Conservation (phyloP, 2,888 invertebrate species). For the Zeuzera pyrina region DNA sequence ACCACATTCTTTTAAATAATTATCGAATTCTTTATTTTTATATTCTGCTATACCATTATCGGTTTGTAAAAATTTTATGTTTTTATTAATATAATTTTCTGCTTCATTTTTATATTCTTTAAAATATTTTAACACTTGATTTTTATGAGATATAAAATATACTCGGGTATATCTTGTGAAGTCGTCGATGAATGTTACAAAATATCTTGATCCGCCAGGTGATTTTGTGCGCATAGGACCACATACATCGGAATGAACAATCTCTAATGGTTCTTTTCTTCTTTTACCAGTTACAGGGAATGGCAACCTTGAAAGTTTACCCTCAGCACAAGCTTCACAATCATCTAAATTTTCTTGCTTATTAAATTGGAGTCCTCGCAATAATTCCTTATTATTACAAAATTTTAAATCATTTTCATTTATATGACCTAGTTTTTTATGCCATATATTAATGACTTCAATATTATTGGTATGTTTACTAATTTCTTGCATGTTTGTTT, state of each 20-base stretch:
- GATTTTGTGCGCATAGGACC: slow-evolving; percentile 13
- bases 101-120: too few species aligned
- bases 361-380: background rate
- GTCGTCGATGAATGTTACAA: slow-evolving; percentile 13
- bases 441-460: too few species aligned
- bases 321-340: background rate
- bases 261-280: too few species aligned
- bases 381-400: background rate
- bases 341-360: background rate
- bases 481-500: background rate
- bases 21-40: slow-evolving; percentile 3
- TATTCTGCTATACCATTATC: slow-evolving; percentile 1
- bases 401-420: slow-evolving; percentile 1
- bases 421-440: background rate
- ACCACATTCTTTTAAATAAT: slow-evolving; percentile 2
- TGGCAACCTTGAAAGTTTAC: background rate
- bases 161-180: slow-evolving; percentile 10
- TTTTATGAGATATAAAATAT: slow-evolving; percentile 9
- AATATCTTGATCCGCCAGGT: slow-evolving; percentile 9
- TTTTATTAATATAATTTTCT: too few species aligned
- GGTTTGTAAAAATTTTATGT: too few species aligned
- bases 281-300: background rate
- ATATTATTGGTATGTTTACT: too few species aligned
- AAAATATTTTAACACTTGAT: slow-evolving; percentile 5
- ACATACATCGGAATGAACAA: slow-evolving; percentile 13